Evolutionary conservation across 2,888 invertebrate species (phyloP), one percentile per base, ranked within the genome.

Genomic region (Drosophila crucigera): DNA sequence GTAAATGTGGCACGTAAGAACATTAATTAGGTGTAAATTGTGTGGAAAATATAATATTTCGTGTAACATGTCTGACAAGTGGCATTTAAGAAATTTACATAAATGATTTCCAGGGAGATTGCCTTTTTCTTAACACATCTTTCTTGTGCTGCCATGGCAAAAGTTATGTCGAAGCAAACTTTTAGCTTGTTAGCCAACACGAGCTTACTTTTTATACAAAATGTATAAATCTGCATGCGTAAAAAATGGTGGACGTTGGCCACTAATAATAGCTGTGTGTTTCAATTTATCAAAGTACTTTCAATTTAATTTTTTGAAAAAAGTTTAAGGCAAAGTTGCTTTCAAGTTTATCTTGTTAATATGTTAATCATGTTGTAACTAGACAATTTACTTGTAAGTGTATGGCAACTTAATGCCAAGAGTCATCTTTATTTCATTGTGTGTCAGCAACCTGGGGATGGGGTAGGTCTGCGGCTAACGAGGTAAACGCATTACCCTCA

Each of bases 401-500:
- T 35, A 10, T 30, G 41, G 31, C 64, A 68, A 65, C 61, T 61
- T 56, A 49, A 41, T 65, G 71, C 35, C 28, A 61, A 62, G 47
- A 62, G 67, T 62, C 67, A 62, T 43, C 43, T 47, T 22, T 58
- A 14, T 16, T 28, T 11, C 35, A 7, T n/a, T 33, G 28, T 16
- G 7, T 47, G 22, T 9, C 25, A 31, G n/a, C 33, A 7, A n/a
- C 22, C 33, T 6, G 43, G 53, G n/a, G 10, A 1, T 11, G 16
- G 50, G 37, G 19, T 28, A 52, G n/a, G n/a, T 55, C 50, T 61
- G 55, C 16, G 70, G 66, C 50, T 72, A 59, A 53, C 68, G 67
- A 72, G 69, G 82, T 85, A 83, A 85, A 70, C 69, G 76, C 73
- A 83, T 87, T 89, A 89, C 80, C 84, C 84, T 83, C 82, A 78